A percentile compares a stretch with the other conserved stretches of the same genome.
These are phyloP conservation scores for Triops cancriformis DNA, from an alignment of 1,140 invertebrate genomes.

Conservation along the genomic window DNA sequence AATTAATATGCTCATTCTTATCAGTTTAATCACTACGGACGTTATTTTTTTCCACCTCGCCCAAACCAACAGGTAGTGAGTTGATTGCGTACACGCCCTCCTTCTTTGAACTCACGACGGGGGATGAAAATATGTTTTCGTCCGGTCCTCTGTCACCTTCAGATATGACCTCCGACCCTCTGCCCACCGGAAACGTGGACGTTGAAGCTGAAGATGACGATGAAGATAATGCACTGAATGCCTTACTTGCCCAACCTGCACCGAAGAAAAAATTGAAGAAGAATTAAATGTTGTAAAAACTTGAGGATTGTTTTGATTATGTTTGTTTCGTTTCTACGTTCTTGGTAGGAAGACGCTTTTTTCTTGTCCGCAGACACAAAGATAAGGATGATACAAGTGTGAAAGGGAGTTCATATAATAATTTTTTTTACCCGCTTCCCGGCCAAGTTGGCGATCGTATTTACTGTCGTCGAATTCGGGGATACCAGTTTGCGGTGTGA, in stretches of 20 bases:
- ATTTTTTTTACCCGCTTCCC: no score
- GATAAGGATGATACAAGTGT: no score
- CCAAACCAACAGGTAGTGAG: slow-evolving; percentile 28
- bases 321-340: not conserved
- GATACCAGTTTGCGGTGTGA: no score
- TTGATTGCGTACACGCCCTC: slow-evolving; percentile 35
- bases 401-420: no score
- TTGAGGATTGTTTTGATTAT: not conserved
- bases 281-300: not conserved
- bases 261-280: slow-evolving; percentile 21
- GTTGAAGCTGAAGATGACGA: not conserved
- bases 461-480: no score
- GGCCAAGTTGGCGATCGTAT: no score
- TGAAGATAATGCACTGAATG: slow-evolving; percentile 15
- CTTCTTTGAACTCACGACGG: slow-evolving; percentile 33
- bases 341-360: not conserved
- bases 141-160: slow-evolving; percentile 4
- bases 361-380: no score
- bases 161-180: not conserved
- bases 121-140: slow-evolving; percentile 15
- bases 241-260: slow-evolving; percentile 6
- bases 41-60: slow-evolving; percentile 2
- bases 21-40: not conserved
- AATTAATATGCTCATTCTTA: not conserved
- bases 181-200: not conserved